A percentile compares a stretch with the other conserved stretches of the same genome.
These are phyloP conservation scores for Oncorhynchus tshawytscha DNA, from an alignment of 2,113 vertebrate species.

Conservation along the genomic window DNA sequence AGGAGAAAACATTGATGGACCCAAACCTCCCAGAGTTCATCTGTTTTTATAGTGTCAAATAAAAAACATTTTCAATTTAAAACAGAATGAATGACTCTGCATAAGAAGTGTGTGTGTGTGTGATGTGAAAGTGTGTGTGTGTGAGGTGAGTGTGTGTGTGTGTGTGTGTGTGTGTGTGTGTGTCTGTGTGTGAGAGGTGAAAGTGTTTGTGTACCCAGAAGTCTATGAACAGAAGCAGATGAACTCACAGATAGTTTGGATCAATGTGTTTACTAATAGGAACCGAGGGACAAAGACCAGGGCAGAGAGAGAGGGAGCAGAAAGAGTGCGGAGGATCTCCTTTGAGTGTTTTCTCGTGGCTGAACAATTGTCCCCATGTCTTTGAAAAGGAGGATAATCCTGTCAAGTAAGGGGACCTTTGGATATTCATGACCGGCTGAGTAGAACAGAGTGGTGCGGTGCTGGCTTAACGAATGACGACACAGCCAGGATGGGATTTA, in stretches of 20 bases:
- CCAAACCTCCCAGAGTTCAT: no score
- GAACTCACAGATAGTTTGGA: conserved; percentile 63
- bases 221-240: conserved; percentile 63
- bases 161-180: conserved; percentile 10
- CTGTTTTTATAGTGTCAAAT: no score
- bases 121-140: conserved; percentile 14
- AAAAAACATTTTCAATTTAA: neutral
- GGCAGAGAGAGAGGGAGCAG: conserved; percentile 40
- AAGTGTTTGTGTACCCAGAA: conserved; percentile 27
- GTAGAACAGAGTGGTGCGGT: conserved; percentile 57
- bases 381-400: conserved; percentile 79
- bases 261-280: conserved; percentile 68
- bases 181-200: conserved; percentile 2
- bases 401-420: conserved; percentile 77
- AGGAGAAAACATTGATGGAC: no score
- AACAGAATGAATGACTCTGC: neutral
- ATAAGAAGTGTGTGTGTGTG: conserved; percentile 1
- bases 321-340: conserved; percentile 62
- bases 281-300: conserved; percentile 66
- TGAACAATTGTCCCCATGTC: conserved; percentile 66
- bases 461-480: conserved; percentile 67
- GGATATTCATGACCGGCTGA: conserved; percentile 80
- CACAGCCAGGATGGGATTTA: conserved; percentile 73
- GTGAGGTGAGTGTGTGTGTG: conserved; percentile 5
- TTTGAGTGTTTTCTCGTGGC: conserved; percentile 73